These are phyloP conservation scores for Urophycis tenuis DNA, from an alignment of 2,797 vertebrate genomes.

Conservation along the genomic window DNA sequence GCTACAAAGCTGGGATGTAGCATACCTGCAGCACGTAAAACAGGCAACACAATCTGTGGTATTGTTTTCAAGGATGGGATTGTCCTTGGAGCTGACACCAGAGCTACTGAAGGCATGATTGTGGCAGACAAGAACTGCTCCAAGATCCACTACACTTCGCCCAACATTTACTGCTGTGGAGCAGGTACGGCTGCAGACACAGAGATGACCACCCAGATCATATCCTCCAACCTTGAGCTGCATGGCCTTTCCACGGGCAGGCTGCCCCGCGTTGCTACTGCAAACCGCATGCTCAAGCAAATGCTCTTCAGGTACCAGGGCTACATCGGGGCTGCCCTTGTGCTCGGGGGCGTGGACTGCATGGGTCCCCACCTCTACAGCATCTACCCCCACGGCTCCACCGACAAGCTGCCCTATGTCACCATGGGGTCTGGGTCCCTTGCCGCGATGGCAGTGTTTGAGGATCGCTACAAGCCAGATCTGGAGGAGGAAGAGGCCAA, in stretches of 20 bases:
- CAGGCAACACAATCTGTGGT: constrained; percentile 94
- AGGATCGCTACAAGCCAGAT: constrained; percentile 86
- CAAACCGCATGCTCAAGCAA: constrained; percentile 95
- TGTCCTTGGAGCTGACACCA: constrained; percentile 89
- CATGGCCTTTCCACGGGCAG: constrained; percentile 89
- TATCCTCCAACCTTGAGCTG: constrained; percentile 96
- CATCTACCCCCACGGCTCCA: constrained; percentile 96
- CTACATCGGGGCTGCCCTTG: constrained; percentile 91
- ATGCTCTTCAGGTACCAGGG: constrained; percentile 99
- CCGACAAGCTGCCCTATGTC: constrained; percentile 94
- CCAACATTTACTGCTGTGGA: constrained; percentile 96
- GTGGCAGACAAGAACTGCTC: constrained; percentile 99
- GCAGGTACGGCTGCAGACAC: constrained; percentile 98
- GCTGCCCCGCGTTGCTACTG: constrained; percentile 86
- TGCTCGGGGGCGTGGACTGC: constrained; percentile 89
- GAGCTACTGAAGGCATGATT: constrained; percentile 93
- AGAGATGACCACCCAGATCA: constrained; percentile 96
- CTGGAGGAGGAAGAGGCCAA: constrained; percentile 95
- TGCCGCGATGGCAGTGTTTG: constrained; percentile 96
- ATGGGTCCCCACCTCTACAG: constrained; percentile 92
- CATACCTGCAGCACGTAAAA: constrained; percentile 85
- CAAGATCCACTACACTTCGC: constrained; percentile 96
- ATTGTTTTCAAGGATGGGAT: constrained; percentile 89
- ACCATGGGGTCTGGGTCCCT: constrained; percentile 97
- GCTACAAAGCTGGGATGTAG: constrained; percentile 70